A percentile compares a stretch with the other conserved stretches of the same genome.
Conservation (phyloP, 2,113 vertebrate genomes). For the Urocolius indicus region DNA sequence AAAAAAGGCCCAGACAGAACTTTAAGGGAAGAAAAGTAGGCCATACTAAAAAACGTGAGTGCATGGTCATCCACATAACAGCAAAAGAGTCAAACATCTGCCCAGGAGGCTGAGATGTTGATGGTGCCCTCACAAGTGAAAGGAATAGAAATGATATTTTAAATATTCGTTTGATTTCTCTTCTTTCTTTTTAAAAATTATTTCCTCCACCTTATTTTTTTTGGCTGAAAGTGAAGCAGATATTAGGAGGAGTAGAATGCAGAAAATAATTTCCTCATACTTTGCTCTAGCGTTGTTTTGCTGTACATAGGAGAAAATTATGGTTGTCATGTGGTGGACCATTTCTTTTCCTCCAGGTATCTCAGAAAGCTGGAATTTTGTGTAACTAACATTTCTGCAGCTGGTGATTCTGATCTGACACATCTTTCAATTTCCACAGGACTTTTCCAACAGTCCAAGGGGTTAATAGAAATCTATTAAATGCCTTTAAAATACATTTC, state of each 20-base stretch:
- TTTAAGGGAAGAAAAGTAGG: neutral
- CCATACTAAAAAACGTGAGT: neutral
- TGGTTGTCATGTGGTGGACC: neutral
- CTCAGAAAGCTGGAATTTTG: slow-evolving; percentile 17
- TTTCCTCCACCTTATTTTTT: accelerated
- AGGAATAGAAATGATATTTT: neutral
- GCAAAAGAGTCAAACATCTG: accelerated
- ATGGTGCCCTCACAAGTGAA: neutral
- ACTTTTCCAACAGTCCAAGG: slow-evolving; percentile 21
- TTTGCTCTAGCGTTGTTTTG: neutral
- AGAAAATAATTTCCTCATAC: neutral
- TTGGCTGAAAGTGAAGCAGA: neutral
- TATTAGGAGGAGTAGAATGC: neutral
- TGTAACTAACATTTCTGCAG: slow-evolving; percentile 13
- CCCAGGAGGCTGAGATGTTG: neutral
- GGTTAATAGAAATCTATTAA: slow-evolving; percentile 56
- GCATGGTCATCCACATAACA: neutral
- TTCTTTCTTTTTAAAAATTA: neutral
- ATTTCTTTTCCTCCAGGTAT: neutral
- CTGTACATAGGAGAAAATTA: neutral
- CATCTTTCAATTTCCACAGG: slow-evolving; percentile 14
- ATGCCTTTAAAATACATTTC: slow-evolving; percentile 59
- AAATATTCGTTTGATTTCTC: neutral
- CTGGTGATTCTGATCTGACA: slow-evolving; percentile 26
- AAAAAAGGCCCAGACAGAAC: neutral